These are phyloP conservation scores for Lineus longissimus DNA, from an alignment of 1,140 invertebrate species.

Conservation along the genomic window DNA sequence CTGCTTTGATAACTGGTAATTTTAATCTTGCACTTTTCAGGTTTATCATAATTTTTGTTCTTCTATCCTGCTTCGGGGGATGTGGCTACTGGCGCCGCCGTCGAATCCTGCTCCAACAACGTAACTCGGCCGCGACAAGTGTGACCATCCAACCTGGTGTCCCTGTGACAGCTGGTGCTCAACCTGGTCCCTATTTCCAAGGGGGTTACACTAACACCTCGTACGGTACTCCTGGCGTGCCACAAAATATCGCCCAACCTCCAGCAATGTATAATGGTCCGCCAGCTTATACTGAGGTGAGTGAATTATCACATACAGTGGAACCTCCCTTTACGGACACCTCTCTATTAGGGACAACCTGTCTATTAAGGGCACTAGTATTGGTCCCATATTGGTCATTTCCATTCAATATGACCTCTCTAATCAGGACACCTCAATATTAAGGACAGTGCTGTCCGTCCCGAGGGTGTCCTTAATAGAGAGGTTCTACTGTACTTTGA, in stretches of 20 bases:
- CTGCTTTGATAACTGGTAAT: too few species aligned
- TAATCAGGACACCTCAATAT: too few species aligned
- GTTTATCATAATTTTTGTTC: slow-evolving; percentile 39
- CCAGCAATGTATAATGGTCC: slow-evolving; percentile 53
- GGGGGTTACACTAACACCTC: slow-evolving; percentile 7
- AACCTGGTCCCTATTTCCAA: not conserved
- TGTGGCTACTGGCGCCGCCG: slow-evolving; percentile 41
- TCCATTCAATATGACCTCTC: too few species aligned
- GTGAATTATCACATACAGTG: too few species aligned
- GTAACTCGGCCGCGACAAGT: not conserved
- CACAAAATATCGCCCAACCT: slow-evolving; percentile 20
- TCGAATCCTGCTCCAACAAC: slow-evolving; percentile 19
- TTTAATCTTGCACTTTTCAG: too few species aligned
- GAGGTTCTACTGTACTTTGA: too few species aligned
- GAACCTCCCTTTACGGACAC: too few species aligned
- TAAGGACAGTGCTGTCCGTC: too few species aligned
- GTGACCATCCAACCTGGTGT: slow-evolving; percentile 56
- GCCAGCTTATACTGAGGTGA: slow-evolving; percentile 77
- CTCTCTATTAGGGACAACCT: too few species aligned
- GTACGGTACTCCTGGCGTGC: not conserved
- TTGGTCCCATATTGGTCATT: too few species aligned
- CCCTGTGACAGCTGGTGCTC: slow-evolving; percentile 59
- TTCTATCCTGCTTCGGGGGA: slow-evolving; percentile 42
- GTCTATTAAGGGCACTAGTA: not conserved
- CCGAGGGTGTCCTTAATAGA: too few species aligned